A percentile compares a stretch with the other conserved stretches of the same genome.
phyloP scores from a whole-genome alignment of 1,140 invertebrate species.

The Babylonia areolata region DNA sequence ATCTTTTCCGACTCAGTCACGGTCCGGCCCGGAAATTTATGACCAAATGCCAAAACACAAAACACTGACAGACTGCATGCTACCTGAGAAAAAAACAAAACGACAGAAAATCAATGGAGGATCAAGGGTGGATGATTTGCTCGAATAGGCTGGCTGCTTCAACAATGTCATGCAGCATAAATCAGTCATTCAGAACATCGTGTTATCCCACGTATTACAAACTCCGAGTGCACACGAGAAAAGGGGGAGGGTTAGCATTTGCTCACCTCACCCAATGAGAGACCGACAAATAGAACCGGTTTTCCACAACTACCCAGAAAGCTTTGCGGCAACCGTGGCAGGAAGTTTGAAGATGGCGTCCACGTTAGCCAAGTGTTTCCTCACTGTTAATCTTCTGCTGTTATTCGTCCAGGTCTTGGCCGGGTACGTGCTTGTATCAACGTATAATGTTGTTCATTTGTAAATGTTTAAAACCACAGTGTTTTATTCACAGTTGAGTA shows the following conservation, averaged over 20 bases:
- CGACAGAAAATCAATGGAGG: too few relatives aligned
- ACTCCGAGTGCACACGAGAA: not conserved
- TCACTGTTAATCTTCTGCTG: constrained; percentile 54
- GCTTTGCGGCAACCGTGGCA: constrained; percentile 17
- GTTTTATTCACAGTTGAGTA: not conserved
- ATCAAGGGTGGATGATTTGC: too few relatives aligned
- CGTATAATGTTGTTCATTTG: not conserved
- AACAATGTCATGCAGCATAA: too few relatives aligned
- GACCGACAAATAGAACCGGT: not conserved
- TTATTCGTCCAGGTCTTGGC: constrained; percentile 62
- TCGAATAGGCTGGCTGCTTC: too few relatives aligned
- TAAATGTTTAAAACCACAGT: not conserved
- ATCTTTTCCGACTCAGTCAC: too few relatives aligned
- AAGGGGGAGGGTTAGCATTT: not conserved
- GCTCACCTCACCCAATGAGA: not conserved
- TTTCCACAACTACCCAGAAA: constrained; percentile 5
- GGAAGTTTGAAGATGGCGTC: constrained; percentile 68
- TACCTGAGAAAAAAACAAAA: too few relatives aligned
- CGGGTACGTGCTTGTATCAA: constrained; percentile 53
- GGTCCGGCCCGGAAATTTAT: too few relatives aligned
- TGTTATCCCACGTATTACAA: not conserved
- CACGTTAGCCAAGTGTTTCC: constrained; percentile 45
- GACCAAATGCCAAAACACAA: too few relatives aligned
- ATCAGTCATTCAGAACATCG: not conserved
- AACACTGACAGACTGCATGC: too few relatives aligned